Conservation (phyloP, 2,888 invertebrate species). For the Chymomyza caudatula region DNA sequence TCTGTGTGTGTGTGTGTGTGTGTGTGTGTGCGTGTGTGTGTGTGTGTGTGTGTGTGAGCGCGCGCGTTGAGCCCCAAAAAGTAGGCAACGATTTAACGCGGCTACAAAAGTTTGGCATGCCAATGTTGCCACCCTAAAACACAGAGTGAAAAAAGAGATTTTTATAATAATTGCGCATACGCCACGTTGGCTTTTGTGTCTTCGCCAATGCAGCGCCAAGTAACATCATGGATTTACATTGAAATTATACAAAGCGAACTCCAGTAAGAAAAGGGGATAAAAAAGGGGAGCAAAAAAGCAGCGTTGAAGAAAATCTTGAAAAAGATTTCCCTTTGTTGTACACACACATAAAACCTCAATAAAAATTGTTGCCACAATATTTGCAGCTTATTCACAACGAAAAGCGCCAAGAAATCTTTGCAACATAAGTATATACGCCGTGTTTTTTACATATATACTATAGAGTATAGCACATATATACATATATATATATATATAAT, state of each 20-base stretch:
- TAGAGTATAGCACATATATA: neutral
- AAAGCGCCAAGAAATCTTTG: neutral
- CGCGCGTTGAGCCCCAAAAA: constrained; percentile 55
- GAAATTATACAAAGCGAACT: constrained; percentile 55
- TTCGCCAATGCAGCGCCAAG: constrained; percentile 54
- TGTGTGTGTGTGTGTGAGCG: too few species aligned
- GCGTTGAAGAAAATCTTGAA: neutral
- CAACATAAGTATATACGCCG: neutral
- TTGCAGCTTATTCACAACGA: constrained; percentile 47
- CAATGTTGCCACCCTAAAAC: neutral
- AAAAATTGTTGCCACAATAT: constrained; percentile 70
- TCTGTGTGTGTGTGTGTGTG: constrained; percentile 12
- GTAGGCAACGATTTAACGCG: too few species aligned
- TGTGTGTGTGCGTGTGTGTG: too few species aligned
- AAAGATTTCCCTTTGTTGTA: constrained; percentile 49
- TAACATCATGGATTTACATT: constrained; percentile 63
- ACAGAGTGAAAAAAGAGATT: neutral
- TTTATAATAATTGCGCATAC: constrained; percentile 63
- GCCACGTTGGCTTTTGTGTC: constrained; percentile 66
- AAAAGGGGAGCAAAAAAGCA: neutral
- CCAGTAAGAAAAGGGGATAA: neutral
- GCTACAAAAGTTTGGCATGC: too few species aligned
- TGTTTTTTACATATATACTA: constrained; percentile 1
- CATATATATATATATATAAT: too few species aligned
- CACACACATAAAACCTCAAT: constrained; percentile 72